These are phyloP conservation scores for Epizoanthus stellaris DNA, from an alignment of 92 coral and sea anemone species.

Conservation along the genomic window DNA sequence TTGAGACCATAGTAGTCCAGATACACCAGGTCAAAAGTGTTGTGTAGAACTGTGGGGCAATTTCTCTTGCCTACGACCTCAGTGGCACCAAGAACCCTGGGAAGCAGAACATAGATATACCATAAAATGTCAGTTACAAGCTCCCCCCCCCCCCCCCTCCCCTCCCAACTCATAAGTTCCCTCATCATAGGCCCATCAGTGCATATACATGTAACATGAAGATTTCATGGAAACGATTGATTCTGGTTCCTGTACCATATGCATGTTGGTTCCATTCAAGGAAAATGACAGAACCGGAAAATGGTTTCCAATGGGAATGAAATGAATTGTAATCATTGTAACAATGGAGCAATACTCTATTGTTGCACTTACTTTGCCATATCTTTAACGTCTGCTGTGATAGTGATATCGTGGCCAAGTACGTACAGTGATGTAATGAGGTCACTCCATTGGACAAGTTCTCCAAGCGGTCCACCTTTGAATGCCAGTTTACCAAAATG, in stretches of 20 bases:
- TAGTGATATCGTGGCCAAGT: constrained; percentile 88
- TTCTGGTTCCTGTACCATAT: not conserved
- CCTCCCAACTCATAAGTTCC: no score
- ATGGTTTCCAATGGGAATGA: no score
- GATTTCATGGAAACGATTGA: no score
- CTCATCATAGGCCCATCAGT: no score
- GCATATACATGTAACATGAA: no score
- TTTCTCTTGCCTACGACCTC: constrained; percentile 35
- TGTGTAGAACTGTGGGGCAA: constrained; percentile 73
- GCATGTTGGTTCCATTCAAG: not conserved
- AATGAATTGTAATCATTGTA: no score
- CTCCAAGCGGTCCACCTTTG: constrained; percentile 96
- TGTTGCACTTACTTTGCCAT: constrained; percentile 56
- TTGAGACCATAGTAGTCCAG: constrained; percentile 89
- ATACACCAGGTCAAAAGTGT: constrained; percentile 76
- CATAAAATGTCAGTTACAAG: not conserved
- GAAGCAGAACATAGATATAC: not conserved
- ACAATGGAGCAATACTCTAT: no score
- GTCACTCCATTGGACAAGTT: constrained; percentile 98
- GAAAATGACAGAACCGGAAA: no score
- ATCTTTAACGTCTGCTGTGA: constrained; percentile 72
- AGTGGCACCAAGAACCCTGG: constrained; percentile 47
- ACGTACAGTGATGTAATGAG: constrained; percentile 80
- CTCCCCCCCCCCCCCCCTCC: no score
- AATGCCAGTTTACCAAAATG: constrained; percentile 90